Evolutionary conservation across 2,797 vertebrate genomes (phyloP).

Genomic region (Oreochromis grahami): DNA sequence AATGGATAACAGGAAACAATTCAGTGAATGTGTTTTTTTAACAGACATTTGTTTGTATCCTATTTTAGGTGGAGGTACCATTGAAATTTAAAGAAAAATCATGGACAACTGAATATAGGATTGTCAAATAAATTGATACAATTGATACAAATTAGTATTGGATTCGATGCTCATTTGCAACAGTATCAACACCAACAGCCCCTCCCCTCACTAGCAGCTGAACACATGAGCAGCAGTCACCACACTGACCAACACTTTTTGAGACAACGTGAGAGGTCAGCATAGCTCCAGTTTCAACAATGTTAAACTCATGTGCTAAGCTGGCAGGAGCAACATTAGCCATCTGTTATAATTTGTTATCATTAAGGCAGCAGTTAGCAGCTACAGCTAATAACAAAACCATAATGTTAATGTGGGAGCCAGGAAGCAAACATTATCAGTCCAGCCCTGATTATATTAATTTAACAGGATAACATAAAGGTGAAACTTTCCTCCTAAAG

Average conservation of each 20-base stretch:
- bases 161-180: neutral
- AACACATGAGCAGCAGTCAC: neutral
- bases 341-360: neutral
- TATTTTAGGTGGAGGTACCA: neutral
- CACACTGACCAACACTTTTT: neutral
- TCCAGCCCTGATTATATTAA: neutral
- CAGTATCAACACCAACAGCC: neutral
- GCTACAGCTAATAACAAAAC: neutral
- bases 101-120: neutral
- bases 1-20: neutral
- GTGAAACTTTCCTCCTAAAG: neutral
- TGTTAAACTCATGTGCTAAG: neutral
- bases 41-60: neutral
- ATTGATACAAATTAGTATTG: neutral
- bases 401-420: neutral
- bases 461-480: neutral
- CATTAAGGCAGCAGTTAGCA: neutral
- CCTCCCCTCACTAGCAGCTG: neutral
- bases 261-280: neutral
- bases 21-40: neutral
- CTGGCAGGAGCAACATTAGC: neutral
- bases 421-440: neutral
- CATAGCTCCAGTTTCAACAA: neutral
- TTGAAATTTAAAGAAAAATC: neutral
- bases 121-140: neutral